Evolutionary conservation across 92 coral and sea anemone genomes (phyloP).

Genomic region (Desmophyllum pertusum): DNA sequence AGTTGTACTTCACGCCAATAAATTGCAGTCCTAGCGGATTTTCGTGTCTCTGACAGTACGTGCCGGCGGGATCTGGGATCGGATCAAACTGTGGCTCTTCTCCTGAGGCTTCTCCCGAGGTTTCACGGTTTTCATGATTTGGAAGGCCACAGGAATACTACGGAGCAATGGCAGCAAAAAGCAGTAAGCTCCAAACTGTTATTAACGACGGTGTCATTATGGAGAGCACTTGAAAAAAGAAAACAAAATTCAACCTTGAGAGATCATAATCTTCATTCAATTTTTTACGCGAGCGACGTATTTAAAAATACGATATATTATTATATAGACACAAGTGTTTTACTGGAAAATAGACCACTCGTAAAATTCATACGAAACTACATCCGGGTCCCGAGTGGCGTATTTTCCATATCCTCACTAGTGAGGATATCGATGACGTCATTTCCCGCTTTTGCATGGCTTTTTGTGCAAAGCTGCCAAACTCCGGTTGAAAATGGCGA

Average conservation of each 20-base stretch:
- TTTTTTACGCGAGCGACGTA: too few species aligned
- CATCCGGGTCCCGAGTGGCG: too few species aligned
- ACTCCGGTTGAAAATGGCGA: too few species aligned
- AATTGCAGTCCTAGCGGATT: conserved; percentile 34
- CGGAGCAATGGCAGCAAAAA: neutral
- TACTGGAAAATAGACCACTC: too few species aligned
- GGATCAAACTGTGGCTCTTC: neutral
- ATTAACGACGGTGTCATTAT: neutral
- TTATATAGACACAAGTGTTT: too few species aligned
- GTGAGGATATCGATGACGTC: too few species aligned
- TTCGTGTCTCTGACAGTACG: conserved; percentile 2
- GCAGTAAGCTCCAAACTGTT: neutral
- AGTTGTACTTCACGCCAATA: conserved; percentile 33
- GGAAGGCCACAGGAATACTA: conserved; percentile 1
- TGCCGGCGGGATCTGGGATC: neutral
- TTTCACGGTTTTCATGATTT: too few species aligned
- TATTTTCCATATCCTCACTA: too few species aligned
- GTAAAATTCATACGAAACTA: too few species aligned
- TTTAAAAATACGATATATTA: neutral
- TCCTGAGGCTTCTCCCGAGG: neutral
- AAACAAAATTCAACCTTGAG: neutral
- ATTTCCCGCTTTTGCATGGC: too few species aligned
- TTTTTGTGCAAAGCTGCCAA: too few species aligned
- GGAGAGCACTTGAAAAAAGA: neutral
- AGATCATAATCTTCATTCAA: neutral